Evolutionary conservation across 2,888 invertebrate species (phyloP).

Genomic region (Timandra comae): DNA sequence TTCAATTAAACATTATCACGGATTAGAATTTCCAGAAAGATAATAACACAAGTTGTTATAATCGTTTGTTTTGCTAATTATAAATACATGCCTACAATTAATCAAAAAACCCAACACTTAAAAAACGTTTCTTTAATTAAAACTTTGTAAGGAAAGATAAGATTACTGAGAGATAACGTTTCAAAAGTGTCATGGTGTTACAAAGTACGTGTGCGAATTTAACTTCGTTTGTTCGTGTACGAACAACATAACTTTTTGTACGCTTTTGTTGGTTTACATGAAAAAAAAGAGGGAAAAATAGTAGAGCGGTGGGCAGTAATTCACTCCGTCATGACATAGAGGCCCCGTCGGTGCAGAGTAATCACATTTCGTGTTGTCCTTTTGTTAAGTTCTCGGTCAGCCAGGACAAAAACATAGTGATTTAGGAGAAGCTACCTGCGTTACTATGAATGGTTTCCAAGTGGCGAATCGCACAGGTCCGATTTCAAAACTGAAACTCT

Average conservation of each 20-base stretch:
- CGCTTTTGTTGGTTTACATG: slow-evolving; percentile 48
- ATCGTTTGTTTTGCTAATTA: too few species aligned
- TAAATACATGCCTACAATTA: too few species aligned
- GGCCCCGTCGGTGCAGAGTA: slow-evolving; percentile 54
- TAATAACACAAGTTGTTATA: too few species aligned
- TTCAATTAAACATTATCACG: too few species aligned
- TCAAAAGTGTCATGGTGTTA: slow-evolving; percentile 46
- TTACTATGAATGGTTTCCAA: slow-evolving; percentile 16
- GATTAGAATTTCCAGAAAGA: too few species aligned
- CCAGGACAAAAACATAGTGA: slow-evolving; percentile 48
- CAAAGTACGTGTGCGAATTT: slow-evolving; percentile 50
- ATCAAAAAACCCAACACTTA: too few species aligned
- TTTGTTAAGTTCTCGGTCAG: slow-evolving; percentile 49
- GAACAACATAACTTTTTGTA: slow-evolving; percentile 52
- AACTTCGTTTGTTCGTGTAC: slow-evolving; percentile 40
- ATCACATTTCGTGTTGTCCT: slow-evolving; percentile 67
- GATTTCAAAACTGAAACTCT: too few species aligned
- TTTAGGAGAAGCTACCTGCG: slow-evolving; percentile 42
- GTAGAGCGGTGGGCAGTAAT: slow-evolving; percentile 39
- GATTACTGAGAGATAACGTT: slow-evolving; percentile 27
- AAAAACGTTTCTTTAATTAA: too few species aligned
- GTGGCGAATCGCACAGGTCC: too few species aligned
- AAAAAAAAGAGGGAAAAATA: slow-evolving; percentile 36
- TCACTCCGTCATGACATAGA: slow-evolving; percentile 62
- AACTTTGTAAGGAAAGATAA: too few species aligned